Evolutionary conservation across 2,113 vertebrate species (phyloP).

Genomic region (Lycocorax pyrrhopterus): DNA sequence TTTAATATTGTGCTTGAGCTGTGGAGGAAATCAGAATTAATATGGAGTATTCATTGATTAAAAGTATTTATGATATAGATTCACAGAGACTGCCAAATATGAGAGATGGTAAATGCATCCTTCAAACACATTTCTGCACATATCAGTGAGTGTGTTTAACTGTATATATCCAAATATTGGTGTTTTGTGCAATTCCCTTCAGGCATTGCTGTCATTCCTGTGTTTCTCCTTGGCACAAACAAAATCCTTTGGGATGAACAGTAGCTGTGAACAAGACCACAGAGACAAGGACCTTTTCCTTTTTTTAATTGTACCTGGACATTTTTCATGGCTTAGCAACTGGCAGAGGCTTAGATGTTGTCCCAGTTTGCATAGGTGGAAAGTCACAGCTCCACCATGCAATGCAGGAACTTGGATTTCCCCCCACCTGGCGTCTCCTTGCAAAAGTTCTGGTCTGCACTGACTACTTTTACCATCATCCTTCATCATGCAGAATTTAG

Average conservation of each 20-base stretch:
- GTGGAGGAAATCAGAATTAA: neutral
- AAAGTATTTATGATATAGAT: neutral
- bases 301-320: neutral
- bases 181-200: neutral
- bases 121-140: neutral
- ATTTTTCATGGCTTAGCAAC: neutral
- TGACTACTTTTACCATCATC: neutral
- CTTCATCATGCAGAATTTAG: neutral
- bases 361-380: neutral
- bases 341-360: neutral
- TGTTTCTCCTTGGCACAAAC: neutral
- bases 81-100: neutral
- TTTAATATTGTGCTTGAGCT: neutral
- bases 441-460: neutral
- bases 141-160: neutral
- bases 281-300: neutral
- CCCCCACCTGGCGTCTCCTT: neutral
- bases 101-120: neutral
- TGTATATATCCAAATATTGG: neutral
- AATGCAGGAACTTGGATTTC: neutral
- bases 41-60: neutral
- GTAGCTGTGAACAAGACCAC: neutral
- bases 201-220: neutral
- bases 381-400: neutral
- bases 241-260: neutral